Base-by-base conservation (phyloP, 2,888 invertebrate species). In the Temnothorax rugatulus region DNA sequence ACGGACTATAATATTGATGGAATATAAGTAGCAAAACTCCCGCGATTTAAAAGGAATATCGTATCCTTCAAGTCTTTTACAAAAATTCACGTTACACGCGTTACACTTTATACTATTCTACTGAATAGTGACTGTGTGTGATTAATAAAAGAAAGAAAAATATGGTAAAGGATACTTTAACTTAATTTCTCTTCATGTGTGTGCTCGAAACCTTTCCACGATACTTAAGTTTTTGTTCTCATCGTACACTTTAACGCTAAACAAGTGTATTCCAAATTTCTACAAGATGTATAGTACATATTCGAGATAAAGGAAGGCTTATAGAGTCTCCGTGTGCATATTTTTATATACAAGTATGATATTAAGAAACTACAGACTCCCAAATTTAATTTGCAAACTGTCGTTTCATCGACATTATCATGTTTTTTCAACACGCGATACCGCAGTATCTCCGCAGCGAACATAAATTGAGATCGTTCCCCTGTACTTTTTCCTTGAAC, bases 401-500 rank as follows among this genome's bases (percentile, higher is more conserved):
- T 71, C 34, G 9, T 69, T 71, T 71, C 13, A 59, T 47, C 57
- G 71, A 38, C 63, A 59, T 59, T 21, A 21, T 21, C 34, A 34
- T 64, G 38, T 54, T 41, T 38, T 71, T 64, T 41, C 57, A 76
- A 73, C 86, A 84, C 57, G 84, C 82, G 74, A 84, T 82, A 77
- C 74, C 76, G 76, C 77, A 69, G 74, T 82, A 50, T 81, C 79
- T 69, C 79, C 47, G 79, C 71, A 71, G 34, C 71, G 47, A 47
- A 59, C 79, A 57, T 59, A 59, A 81, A 81, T 71, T 25, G 59
- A 59, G 47, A 81, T 68, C 47, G 47, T 59, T 79, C 25, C 47
- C 2, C 34, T 79, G 18, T 44, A 47, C 21, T 77, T 50, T 83
- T 71, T 74, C 85, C 83, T 87, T 85, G 87, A 87, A 87, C 87